Base-by-base conservation (phyloP, 1,140 invertebrate species). In the Saccostrea echinata region DNA sequence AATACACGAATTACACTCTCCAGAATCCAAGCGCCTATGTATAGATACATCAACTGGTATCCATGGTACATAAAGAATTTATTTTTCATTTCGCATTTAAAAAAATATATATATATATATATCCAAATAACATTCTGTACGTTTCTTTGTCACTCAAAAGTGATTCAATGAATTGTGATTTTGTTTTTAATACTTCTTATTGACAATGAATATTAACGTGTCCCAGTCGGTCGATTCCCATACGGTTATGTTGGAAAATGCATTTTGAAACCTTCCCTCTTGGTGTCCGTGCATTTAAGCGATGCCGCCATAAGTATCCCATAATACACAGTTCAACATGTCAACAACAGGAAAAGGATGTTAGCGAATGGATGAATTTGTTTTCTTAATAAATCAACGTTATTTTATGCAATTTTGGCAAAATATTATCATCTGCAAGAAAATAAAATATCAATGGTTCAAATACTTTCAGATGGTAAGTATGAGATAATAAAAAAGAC, bases 261-360 rank as follows among this genome's bases (percentile, higher is more conserved):
- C 4, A 57, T 61, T 61, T 61, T 61, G 55, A 61, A 21, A 21
- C 18, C 21, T 3, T 61, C 55, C 55, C 55, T 43, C 6, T 43
- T 43, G 11, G 11, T 43, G 43, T 3, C 43, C 18, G 0, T 61
- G n/a, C 55, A 21, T 21, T 6, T n/a, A 18, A 33, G 12, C 11
- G 0, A 76, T 76, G 9, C 68, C 68, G 68, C 68, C 68, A 76
- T 76, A 30, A 30, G 11, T 30, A 76, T 76, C 68, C 68, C 68
- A 76, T 11, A 76, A 76, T 76, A 27, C 68, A 30, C 30, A 76
- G 68, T 76, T 76, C 68, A 76, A 76, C 27, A 76, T 76, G 68
- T 76, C 68, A 76, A 76, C 27, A 76, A 76, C 68, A 76, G 68
- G 68, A 76, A 76, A 76, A 76, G 68, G 68, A 76, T 76, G 27